Conservation (phyloP, 1,140 invertebrate species). For the Palaemon carinicauda region DNA sequence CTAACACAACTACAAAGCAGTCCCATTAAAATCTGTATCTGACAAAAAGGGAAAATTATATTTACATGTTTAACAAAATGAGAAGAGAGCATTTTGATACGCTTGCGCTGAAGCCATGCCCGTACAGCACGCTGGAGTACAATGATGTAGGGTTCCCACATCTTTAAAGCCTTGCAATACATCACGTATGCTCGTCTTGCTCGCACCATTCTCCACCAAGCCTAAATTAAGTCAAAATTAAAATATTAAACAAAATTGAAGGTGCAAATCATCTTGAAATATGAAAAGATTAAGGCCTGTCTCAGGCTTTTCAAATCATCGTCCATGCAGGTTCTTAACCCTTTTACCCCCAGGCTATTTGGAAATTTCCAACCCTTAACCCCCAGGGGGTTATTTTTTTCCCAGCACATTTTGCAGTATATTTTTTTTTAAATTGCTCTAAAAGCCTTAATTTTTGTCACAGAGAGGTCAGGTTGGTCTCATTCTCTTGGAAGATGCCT, state of each 20-base stretch:
- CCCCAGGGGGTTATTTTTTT: no score
- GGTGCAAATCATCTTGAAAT: neutral
- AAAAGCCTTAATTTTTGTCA: no score
- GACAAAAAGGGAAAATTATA: neutral
- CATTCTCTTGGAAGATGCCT: no score
- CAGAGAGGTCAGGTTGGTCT: no score
- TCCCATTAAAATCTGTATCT: neutral
- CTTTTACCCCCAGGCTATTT: no score
- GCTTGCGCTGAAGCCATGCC: conserved; percentile 12
- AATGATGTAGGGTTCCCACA: conserved; percentile 33
- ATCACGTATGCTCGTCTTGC: conserved; percentile 68
- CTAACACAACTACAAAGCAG: neutral
- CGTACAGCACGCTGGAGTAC: conserved; percentile 33
- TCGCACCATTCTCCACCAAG: conserved; percentile 73
- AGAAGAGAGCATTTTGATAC: conserved; percentile 60
- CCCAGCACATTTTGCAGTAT: no score
- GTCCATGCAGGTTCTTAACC: no score
- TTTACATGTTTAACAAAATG: conserved; percentile 69
- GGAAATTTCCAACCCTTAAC: no score
- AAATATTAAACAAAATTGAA: neutral
- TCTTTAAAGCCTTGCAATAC: conserved; percentile 57
- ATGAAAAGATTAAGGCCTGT: neutral
- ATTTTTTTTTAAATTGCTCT: no score
- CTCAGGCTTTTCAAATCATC: no score
- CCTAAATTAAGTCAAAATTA: conserved; percentile 65